These are phyloP conservation scores for Ryuthela nishihirai DNA, from an alignment of 2,888 invertebrate species.

Conservation along the genomic window DNA sequence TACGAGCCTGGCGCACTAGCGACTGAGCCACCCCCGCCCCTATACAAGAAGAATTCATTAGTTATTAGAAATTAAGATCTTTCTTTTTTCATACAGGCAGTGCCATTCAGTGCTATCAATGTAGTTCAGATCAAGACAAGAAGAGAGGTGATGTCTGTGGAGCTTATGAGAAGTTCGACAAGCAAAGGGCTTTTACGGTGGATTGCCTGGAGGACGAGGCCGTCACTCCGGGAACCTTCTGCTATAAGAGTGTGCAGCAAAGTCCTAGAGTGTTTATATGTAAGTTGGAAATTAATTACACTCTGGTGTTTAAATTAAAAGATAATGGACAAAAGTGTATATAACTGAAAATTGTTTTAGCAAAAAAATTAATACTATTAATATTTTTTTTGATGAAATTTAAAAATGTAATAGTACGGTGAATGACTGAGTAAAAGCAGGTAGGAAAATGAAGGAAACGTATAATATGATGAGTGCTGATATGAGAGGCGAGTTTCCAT, in stretches of 20 bases:
- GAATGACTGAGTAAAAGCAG: too few relatives aligned
- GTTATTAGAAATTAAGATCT: background rate
- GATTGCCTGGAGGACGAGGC: constrained; percentile 94
- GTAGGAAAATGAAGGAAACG: too few relatives aligned
- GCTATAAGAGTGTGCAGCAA: constrained; percentile 90
- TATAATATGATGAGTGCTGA: too few relatives aligned
- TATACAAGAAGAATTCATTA: background rate
- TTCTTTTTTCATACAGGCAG: background rate
- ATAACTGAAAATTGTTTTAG: background rate
- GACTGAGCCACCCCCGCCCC: too few relatives aligned
- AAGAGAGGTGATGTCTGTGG: constrained; percentile 82
- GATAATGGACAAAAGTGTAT: too few relatives aligned
- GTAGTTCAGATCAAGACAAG: constrained; percentile 78
- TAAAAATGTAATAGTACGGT: too few relatives aligned
- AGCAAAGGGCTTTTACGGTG: constrained; percentile 76
- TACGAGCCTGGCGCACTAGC: too few relatives aligned
- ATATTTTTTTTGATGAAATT: background rate
- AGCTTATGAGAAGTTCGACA: constrained; percentile 79
- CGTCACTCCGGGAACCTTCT: constrained; percentile 89
- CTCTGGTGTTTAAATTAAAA: too few relatives aligned
- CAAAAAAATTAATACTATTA: background rate
- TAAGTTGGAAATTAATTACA: too few relatives aligned
- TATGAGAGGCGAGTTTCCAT: too few relatives aligned
- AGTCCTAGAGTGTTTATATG: constrained; percentile 91
- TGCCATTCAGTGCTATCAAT: constrained; percentile 83